These are phyloP conservation scores for Neogobius melanostomus DNA, from an alignment of 2,113 vertebrate species.

Conservation along the genomic window DNA sequence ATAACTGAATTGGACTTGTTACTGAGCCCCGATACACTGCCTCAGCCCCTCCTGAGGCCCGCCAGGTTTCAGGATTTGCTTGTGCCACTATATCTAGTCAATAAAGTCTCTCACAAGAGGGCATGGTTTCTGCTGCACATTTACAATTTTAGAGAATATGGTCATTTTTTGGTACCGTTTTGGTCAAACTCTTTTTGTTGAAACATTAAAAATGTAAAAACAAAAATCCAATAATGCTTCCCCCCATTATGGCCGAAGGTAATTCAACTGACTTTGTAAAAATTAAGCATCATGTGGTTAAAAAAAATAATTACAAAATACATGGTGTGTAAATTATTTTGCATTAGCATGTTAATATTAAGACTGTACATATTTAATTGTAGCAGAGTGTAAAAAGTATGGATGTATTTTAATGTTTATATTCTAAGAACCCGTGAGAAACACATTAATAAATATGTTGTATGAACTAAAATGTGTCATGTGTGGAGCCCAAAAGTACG, in stretches of 20 bases:
- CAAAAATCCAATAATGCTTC: too few species aligned
- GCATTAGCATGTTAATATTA: conserved; percentile 62
- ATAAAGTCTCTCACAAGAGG: too few species aligned
- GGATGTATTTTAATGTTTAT: conserved; percentile 70
- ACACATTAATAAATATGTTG: conserved; percentile 43
- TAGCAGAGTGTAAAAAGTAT: conserved; percentile 71
- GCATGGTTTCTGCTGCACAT: too few species aligned
- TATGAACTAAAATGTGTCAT: neutral
- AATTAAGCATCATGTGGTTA: neutral
- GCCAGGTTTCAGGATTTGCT: too few species aligned
- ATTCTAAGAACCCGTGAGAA: conserved; percentile 54
- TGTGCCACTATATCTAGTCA: too few species aligned
- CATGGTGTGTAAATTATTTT: conserved; percentile 67
- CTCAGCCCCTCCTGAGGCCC: too few species aligned
- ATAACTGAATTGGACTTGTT: too few species aligned
- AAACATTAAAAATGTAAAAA: too few species aligned
- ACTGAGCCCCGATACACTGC: too few species aligned
- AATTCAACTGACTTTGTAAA: neutral
- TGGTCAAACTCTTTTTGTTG: too few species aligned
- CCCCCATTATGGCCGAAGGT: neutral
- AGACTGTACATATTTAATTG: conserved; percentile 76
- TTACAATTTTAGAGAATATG: too few species aligned
- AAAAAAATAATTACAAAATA: conserved; percentile 17
- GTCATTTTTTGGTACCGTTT: too few species aligned
- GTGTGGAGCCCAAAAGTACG: neutral